Percentiles rank a stretch among this genome's conserved stretches.
Conservation (phyloP, 2,113 vertebrate species). For the Carassius gibelio region DNA sequence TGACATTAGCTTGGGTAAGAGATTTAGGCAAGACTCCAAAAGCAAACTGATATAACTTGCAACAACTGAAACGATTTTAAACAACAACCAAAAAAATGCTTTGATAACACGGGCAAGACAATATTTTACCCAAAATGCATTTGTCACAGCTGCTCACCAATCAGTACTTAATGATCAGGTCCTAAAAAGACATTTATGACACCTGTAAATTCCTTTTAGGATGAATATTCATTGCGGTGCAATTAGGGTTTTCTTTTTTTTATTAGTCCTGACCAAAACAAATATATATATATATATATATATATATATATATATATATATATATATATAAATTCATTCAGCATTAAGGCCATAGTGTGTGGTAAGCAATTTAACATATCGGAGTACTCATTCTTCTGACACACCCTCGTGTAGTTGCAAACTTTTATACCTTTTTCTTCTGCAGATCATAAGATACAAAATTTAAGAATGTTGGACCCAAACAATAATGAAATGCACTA, state of each 20-base stretch:
- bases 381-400: neutral
- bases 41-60: neutral
- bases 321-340: too few species aligned
- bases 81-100: slow-evolving; percentile 13
- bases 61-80: neutral
- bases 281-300: neutral
- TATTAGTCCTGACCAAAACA: neutral
- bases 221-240: too few species aligned
- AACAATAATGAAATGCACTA: neutral
- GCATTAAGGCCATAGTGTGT: too few species aligned
- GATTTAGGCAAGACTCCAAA: neutral
- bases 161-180: neutral
- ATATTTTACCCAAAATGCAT: slow-evolving; percentile 17
- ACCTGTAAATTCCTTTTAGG: neutral
- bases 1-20: neutral
- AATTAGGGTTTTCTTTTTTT: too few species aligned
- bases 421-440: neutral
- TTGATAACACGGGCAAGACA: slow-evolving; percentile 11
- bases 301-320: neutral
- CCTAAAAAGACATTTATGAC: neutral
- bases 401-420: neutral
- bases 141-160: slow-evolving; percentile 17
- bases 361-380: neutral
- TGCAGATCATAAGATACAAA: neutral
- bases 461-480: neutral